A percentile compares a stretch with the other conserved stretches of the same genome.
These are phyloP conservation scores for Gibbula magus DNA, from an alignment of 2,888 invertebrate species.

Conservation along the genomic window DNA sequence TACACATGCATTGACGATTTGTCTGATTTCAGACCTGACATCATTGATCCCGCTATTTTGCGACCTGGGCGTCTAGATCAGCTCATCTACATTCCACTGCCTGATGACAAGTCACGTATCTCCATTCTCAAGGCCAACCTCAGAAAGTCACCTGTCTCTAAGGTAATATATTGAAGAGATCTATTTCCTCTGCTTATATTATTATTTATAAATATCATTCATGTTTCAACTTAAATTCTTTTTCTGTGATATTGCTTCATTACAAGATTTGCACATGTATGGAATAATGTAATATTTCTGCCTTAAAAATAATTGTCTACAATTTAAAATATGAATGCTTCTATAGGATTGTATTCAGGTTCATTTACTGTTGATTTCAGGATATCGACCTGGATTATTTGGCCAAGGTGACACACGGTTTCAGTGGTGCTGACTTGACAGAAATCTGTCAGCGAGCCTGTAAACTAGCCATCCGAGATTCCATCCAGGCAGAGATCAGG, in stretches of 20 bases:
- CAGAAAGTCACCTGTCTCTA: constrained; percentile 95
- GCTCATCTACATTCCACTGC: constrained; percentile 99
- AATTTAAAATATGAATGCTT: too few relatives aligned
- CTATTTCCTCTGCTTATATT: not conserved
- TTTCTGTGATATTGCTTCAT: too few relatives aligned
- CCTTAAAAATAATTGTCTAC: too few relatives aligned
- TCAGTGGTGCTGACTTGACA: constrained; percentile 98
- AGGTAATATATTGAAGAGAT: constrained; percentile 75
- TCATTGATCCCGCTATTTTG: constrained; percentile 98
- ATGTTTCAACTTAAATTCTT: too few relatives aligned
- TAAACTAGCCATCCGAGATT: constrained; percentile 98
- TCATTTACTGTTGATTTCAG: too few relatives aligned
- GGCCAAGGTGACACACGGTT: constrained; percentile 88
- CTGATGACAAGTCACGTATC: constrained; percentile 98
- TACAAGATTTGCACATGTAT: too few relatives aligned
- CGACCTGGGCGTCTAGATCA: constrained; percentile 99
- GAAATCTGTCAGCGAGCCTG: constrained; percentile 99
- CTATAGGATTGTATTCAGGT: too few relatives aligned
- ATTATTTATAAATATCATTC: too few relatives aligned
- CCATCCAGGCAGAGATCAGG: constrained; percentile 95
- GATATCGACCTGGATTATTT: constrained; percentile 90
- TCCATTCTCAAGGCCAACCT: constrained; percentile 96
- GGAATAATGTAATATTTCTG: too few relatives aligned
- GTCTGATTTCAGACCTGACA: constrained; percentile 82
- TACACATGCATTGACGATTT: too few relatives aligned